phyloP scores from a whole-genome alignment of 2,113 vertebrate species.

The Athene noctua region DNA sequence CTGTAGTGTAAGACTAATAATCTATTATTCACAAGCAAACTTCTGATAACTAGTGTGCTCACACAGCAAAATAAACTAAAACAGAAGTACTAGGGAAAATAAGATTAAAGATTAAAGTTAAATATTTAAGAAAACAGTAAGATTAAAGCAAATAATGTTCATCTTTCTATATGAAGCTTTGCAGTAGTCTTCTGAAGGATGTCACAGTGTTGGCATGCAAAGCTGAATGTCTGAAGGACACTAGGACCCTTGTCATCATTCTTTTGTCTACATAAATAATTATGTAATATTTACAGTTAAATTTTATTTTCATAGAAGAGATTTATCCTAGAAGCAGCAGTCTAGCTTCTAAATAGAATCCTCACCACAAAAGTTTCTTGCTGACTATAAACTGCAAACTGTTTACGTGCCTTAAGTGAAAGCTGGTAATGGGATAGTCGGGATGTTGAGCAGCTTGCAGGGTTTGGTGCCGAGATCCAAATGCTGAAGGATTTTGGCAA shows the following conservation, averaged over 20 bases:
- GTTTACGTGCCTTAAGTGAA: not conserved
- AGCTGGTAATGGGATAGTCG: not conserved
- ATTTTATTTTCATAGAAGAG: not conserved
- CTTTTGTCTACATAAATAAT: not conserved
- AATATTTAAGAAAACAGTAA: not conserved
- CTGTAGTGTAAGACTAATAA: not conserved
- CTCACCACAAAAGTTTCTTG: not conserved
- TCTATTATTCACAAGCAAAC: not conserved
- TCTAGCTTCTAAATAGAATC: not conserved
- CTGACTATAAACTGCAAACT: not conserved
- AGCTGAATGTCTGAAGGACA: not conserved
- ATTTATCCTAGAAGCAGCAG: not conserved
- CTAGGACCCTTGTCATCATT: not conserved
- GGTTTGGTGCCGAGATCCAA: not conserved
- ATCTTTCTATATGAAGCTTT: not conserved
- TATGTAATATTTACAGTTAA: not conserved
- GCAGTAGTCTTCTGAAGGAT: not conserved
- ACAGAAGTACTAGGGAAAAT: not conserved
- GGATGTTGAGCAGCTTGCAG: not conserved
- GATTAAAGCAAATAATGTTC: not conserved
- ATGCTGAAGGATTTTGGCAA: not conserved
- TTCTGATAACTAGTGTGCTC: not conserved
- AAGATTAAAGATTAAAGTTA: not conserved
- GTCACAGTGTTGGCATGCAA: not conserved
- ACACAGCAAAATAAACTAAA: not conserved